These are phyloP conservation scores for Neopipo cinnamomea DNA, from an alignment of 2,113 vertebrate genomes.

Conservation along the genomic window DNA sequence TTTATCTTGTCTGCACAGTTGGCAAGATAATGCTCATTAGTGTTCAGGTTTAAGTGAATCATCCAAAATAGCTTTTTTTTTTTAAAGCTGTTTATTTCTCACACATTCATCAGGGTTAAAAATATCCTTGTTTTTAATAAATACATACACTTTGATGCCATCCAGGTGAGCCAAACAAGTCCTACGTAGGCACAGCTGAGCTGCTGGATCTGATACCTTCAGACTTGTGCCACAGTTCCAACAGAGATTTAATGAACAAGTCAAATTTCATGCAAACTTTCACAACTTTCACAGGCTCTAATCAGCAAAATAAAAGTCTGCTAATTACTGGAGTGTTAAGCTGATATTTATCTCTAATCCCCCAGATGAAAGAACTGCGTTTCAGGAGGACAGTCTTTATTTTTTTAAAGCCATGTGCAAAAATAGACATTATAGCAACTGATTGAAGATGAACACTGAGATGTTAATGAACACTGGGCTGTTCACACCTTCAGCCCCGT, in stretches of 20 bases:
- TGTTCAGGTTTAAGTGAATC: slow-evolving; percentile 1
- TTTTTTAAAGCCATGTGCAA: slow-evolving; percentile 3
- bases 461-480: background rate
- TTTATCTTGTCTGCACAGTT: background rate
- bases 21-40: slow-evolving; percentile 13
- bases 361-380: slow-evolving; percentile 34
- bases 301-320: slow-evolving; percentile 42
- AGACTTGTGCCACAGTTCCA: background rate
- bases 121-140: slow-evolving; percentile 32
- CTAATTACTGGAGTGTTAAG: slow-evolving; percentile 43
- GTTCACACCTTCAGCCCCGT: background rate
- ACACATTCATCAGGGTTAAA: slow-evolving; percentile 12
- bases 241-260: slow-evolving; percentile 43
- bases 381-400: slow-evolving; percentile 31
- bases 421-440: background rate
- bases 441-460: background rate
- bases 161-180: slow-evolving; percentile 6
- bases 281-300: slow-evolving; percentile 9
- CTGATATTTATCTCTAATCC: slow-evolving; percentile 31
- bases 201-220: background rate
- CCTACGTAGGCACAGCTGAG: background rate
- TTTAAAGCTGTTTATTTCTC: background rate
- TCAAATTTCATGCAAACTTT: slow-evolving; percentile 30
- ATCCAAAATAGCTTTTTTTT: background rate
- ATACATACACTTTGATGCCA: background rate